phyloP scores from a whole-genome alignment of 2,797 vertebrate species.

The Austrolebias charrua region DNA sequence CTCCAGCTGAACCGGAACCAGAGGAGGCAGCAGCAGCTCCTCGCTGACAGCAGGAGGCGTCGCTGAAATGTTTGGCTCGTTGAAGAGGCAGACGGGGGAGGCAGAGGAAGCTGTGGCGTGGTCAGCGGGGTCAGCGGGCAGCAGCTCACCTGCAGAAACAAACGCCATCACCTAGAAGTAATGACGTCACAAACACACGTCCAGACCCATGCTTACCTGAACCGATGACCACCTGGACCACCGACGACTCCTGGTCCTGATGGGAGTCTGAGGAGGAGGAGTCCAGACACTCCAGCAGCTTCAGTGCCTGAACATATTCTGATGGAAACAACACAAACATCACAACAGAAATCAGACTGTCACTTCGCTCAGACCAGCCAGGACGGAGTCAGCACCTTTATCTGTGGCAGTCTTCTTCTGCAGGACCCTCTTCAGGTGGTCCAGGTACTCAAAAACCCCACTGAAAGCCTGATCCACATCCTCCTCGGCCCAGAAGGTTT shows the following conservation, averaged over 20 bases:
- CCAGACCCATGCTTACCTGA: slow-evolving; percentile 48
- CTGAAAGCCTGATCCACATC: slow-evolving; percentile 84
- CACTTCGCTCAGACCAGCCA: too few species aligned
- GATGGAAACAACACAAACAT: slow-evolving; percentile 1
- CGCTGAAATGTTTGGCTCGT: neutral
- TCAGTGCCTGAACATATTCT: slow-evolving; percentile 72
- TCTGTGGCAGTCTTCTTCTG: slow-evolving; percentile 84
- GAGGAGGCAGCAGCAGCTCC: slow-evolving; percentile 45
- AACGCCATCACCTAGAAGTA: neutral
- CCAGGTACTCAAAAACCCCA: slow-evolving; percentile 72
- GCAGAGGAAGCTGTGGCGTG: neutral
- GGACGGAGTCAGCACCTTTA: slow-evolving; percentile 76
- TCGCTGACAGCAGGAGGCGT: slow-evolving; percentile 31
- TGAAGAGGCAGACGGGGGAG: neutral
- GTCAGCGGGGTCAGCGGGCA: neutral
- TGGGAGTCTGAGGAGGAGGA: neutral
- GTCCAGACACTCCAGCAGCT: slow-evolving; percentile 56
- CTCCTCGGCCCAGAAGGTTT: slow-evolving; percentile 80
- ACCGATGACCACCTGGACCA: slow-evolving; percentile 71
- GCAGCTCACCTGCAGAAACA: slow-evolving; percentile 33
- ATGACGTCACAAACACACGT: neutral
- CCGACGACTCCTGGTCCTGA: slow-evolving; percentile 41
- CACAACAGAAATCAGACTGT: neutral
- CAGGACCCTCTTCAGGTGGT: slow-evolving; percentile 80
- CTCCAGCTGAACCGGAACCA: slow-evolving; percentile 31